Evolutionary conservation across 1,140 invertebrate genomes (phyloP).

Genomic region (Epicauta chinensis): DNA sequence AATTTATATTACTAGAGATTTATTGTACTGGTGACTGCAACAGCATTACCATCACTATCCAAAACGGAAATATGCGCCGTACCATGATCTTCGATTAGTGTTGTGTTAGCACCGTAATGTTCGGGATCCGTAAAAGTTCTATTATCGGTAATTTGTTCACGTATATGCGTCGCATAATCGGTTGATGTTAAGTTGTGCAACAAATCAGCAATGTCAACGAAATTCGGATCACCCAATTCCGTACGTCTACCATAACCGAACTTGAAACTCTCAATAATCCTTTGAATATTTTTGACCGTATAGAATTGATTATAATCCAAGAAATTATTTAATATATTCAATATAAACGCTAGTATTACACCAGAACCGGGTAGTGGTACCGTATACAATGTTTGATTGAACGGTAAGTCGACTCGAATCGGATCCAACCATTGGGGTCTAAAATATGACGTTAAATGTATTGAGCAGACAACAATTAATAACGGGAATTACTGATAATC

Average conservation of each 20-base stretch:
- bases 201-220: constrained; percentile 49
- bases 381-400: constrained; percentile 61
- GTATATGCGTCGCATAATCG: constrained; percentile 57
- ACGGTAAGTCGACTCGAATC: constrained; percentile 47
- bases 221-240: constrained; percentile 77
- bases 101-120: constrained; percentile 62
- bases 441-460: constrained; percentile 29
- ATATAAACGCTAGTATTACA: constrained; percentile 68
- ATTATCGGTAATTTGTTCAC: constrained; percentile 52
- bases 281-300: constrained; percentile 56
- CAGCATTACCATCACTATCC: constrained; percentile 82
- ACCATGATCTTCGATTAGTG: constrained; percentile 63
- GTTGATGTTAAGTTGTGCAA: constrained; percentile 57
- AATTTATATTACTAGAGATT: constrained; percentile 81
- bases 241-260: constrained; percentile 87
- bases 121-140: constrained; percentile 57
- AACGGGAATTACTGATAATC: constrained; percentile 52
- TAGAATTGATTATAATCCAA: constrained; percentile 39
- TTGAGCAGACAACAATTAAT: neutral
- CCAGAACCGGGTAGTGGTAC: constrained; percentile 80
- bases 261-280: constrained; percentile 88
- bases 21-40: constrained; percentile 87
- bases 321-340: constrained; percentile 71
- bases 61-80: constrained; percentile 88
- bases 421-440: constrained; percentile 59